Evolutionary conservation across 2,888 invertebrate genomes (phyloP).

Genomic region (Cosmia pyralina): DNA sequence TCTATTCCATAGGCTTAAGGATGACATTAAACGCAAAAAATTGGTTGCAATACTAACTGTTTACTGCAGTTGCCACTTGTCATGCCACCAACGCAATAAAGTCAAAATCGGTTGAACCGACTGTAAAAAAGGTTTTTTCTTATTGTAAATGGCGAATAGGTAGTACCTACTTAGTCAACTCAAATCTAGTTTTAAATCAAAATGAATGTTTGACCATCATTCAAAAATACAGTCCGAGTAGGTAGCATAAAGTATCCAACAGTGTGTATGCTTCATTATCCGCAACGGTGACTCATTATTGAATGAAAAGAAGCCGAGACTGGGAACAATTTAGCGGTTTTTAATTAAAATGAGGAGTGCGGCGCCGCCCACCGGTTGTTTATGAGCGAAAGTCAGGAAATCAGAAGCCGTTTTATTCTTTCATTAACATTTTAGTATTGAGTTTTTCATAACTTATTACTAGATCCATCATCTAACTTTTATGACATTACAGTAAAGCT

Average conservation of each 20-base stretch:
- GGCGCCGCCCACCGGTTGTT: slow-evolving; percentile 36
- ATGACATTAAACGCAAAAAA: too few species aligned
- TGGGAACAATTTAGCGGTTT: slow-evolving; percentile 65
- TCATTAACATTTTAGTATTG: slow-evolving; percentile 36
- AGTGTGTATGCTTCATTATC: slow-evolving; percentile 59
- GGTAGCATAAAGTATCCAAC: slow-evolving; percentile 4
- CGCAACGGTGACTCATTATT: slow-evolving; percentile 61
- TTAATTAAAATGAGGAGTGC: slow-evolving; percentile 66
- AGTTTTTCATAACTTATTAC: slow-evolving; percentile 12
- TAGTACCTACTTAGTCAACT: too few species aligned
- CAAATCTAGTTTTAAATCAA: neutral
- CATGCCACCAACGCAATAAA: too few species aligned
- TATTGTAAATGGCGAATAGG: too few species aligned
- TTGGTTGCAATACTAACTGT: too few species aligned
- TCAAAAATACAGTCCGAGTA: neutral
- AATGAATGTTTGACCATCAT: neutral
- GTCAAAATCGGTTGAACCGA: too few species aligned
- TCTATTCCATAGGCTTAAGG: too few species aligned
- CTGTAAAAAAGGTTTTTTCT: too few species aligned
- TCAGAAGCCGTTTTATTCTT: slow-evolving; percentile 53
- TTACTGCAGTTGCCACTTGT: too few species aligned
- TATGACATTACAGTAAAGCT: neutral
- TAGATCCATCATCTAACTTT: neutral
- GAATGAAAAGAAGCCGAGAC: slow-evolving; percentile 63
- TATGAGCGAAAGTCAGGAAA: slow-evolving; percentile 52